phyloP scores from a whole-genome alignment of 2,797 vertebrate genomes.

The Harpagifer antarcticus region DNA sequence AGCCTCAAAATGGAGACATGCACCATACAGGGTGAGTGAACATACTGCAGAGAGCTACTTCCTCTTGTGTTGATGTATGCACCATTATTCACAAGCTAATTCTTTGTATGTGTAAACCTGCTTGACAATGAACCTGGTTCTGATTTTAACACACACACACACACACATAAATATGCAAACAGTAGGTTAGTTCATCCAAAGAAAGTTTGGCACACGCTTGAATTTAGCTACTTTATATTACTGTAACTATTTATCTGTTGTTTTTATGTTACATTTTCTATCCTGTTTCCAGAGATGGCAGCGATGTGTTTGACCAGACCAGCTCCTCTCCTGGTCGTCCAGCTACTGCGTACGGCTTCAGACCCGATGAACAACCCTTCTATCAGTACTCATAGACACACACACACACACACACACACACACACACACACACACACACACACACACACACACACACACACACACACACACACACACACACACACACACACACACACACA shows the following conservation, averaged over 20 bases:
- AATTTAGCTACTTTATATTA: neutral
- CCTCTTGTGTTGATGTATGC: no score
- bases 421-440: neutral
- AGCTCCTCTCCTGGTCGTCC: conserved; percentile 87
- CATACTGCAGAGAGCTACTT: neutral
- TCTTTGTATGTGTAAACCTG: no score
- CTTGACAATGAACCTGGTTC: no score
- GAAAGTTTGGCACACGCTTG: neutral
- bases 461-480: neutral
- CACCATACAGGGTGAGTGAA: conserved; percentile 79
- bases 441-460: neutral
- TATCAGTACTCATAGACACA: conserved; percentile 81
- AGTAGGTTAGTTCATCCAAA: neutral
- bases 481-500: neutral
- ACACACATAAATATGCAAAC: neutral
- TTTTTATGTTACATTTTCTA: neutral
- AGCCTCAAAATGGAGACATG: conserved; percentile 91
- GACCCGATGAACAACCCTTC: conserved; percentile 92
- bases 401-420: neutral
- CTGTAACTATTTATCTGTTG: neutral
- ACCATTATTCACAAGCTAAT: no score
- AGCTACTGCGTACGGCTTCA: conserved; percentile 92
- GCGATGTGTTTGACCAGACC: conserved; percentile 72
- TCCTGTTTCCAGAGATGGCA: conserved; percentile 56
- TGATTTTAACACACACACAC: no score